Base-by-base conservation (phyloP, 2,797 vertebrate genomes). In the Amblyraja radiata region DNA sequence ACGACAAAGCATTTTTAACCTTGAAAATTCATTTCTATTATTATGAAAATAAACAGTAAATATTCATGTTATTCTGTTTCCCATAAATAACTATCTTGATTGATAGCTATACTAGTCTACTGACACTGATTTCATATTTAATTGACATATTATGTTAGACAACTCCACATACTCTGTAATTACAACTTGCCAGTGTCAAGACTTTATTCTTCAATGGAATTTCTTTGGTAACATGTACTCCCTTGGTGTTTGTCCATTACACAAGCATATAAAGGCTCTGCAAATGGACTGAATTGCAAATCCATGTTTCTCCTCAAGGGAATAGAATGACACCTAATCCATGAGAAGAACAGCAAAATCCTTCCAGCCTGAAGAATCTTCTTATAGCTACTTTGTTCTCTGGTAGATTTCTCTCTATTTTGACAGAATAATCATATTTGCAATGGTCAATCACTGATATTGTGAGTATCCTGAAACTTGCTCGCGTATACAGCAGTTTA, bases 251-350 rank as follows among this genome's bases (percentile, higher is more conserved):
- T 92, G 90, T 39, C 90, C 71, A 76, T 92, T 76, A 92, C 71
- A 76, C 21, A 76, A 68, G 65, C 63, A 92, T 76, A 92, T 92
- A 92, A 54, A 76, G 90, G 76, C 36, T 74, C 90, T 28, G 71
- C 71, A 74, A 92, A 92, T 92, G 71, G 73, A 92, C 71, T 92
- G 90, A 92, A 76, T 76, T 92, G 73, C 73, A 92, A 92, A 92
- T 74, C 90, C 71, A n/a, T 92, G 71, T n/a, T 92, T 92, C 71
- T 76, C 39, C 90, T 92, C 46, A 28, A 58, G 71, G 90, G 90
- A 92, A 54, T 76, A 73, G 36, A 76, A 92, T 76, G 71, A 92
- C 71, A 92, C 39, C 65, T 58, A 92, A 92, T 92, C 71, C 90
- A 92, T 76, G 71, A 92, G 90, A 92, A 92, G 71, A 18, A 92